These are phyloP conservation scores for Petaurus breviceps DNA, from an alignment of 2,113 vertebrate species.

Conservation along the genomic window DNA sequence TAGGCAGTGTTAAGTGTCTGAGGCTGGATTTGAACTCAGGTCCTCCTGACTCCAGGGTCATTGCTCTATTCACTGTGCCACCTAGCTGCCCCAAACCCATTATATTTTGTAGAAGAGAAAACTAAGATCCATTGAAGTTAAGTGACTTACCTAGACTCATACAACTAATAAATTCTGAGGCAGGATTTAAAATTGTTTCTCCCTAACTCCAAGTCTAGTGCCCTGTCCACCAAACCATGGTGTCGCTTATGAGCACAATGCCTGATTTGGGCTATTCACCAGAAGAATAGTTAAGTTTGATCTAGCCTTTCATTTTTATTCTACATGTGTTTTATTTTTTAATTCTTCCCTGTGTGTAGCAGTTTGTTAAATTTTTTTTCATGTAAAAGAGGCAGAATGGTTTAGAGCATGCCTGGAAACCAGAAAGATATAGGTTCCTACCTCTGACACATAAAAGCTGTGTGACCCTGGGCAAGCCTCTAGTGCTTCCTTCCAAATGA, in stretches of 20 bases:
- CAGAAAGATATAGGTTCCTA: not conserved
- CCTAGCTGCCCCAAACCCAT: too few species aligned
- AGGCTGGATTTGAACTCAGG: too few species aligned
- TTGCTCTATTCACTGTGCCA: too few species aligned
- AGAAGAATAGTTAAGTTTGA: not conserved
- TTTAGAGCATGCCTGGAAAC: not conserved
- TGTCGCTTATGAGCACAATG: not conserved
- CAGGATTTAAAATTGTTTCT: not conserved
- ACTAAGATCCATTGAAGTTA: not conserved
- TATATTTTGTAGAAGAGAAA: not conserved
- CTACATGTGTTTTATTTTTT: not conserved
- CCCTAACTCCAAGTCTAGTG: not conserved
- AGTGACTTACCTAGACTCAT: not conserved
- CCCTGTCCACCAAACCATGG: too few species aligned
- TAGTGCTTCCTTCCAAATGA: not conserved
- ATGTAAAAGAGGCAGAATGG: not conserved
- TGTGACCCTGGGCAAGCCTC: not conserved
- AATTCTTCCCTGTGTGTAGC: too few species aligned
- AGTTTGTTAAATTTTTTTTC: not conserved
- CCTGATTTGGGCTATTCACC: not conserved
- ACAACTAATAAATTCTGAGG: not conserved
- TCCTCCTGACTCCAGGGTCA: too few species aligned
- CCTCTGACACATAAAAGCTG: not conserved
- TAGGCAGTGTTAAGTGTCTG: too few species aligned
- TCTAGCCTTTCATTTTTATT: not conserved